Evolutionary conservation across 2,113 vertebrate genomes (phyloP).

Genomic region (Heliornis fulica): DNA sequence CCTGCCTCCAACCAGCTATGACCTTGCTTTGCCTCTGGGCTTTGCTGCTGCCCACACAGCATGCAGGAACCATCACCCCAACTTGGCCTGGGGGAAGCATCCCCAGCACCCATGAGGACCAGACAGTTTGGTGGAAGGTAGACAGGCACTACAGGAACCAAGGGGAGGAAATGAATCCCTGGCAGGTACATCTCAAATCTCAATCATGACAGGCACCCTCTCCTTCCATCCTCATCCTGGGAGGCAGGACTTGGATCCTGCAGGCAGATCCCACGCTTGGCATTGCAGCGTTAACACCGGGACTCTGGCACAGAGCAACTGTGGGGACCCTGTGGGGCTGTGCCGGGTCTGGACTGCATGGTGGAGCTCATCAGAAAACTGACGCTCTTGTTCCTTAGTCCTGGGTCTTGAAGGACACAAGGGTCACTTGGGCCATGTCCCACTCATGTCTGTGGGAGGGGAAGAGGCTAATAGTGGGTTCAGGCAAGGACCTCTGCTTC

Average conservation of each 20-base stretch:
- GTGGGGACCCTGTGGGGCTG: background rate
- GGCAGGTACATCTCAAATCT: background rate
- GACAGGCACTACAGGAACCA: background rate
- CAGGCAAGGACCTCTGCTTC: background rate
- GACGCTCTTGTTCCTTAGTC: background rate
- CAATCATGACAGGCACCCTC: background rate
- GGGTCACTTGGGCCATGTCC: background rate
- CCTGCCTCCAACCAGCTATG: background rate
- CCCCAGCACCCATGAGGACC: background rate
- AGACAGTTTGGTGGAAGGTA: background rate
- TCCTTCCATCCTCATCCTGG: background rate
- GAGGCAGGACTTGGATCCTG: background rate
- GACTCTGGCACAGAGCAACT: accelerated
- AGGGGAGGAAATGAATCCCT: background rate
- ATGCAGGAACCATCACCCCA: background rate
- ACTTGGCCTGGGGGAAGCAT: background rate
- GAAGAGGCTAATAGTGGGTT: background rate
- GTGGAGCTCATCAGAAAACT: background rate
- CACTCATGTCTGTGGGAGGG: background rate
- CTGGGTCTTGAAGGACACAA: background rate
- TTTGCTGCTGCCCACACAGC: background rate
- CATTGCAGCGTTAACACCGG: accelerated
- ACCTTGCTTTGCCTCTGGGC: background rate
- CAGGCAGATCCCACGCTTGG: background rate
- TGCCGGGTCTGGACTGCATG: background rate